Base-by-base conservation (phyloP, 1,140 invertebrate species). In the Temnothorax curvispinosus region DNA sequence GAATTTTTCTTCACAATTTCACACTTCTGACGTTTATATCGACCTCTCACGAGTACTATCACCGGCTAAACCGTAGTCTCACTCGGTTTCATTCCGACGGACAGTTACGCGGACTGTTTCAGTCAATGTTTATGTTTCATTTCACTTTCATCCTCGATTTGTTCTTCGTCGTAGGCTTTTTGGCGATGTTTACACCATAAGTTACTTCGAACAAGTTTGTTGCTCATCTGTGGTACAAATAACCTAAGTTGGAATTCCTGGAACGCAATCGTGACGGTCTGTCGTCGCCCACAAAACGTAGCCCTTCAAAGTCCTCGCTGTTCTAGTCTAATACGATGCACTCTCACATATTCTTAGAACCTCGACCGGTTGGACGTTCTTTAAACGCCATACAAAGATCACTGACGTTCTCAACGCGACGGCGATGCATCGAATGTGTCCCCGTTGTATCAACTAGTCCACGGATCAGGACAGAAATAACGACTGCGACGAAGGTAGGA, bases 41-140 rank as follows among this genome's bases (percentile, higher is more conserved):
- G 27, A 38, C n/a, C 7, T 60, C 15, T 56, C 27, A 52, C 35
- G 27, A 44, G 38, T 35, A 44, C 7, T 44, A 54, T 18, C 35
- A 74, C 27, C 8, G 41, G 8, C 15, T 84, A 84, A 84, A 74
- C 18, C 27, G n/a, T 58, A 35, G 13, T 38, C 13, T 75, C 41
- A 62, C 80, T 72, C 9, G 32, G 13, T 56, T 84, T 60, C 69
- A 74, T 84, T 27, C 69, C 80, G 80, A 84, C 80, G 80, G 69
- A 35, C 8, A 38, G 54, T 15, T 47, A 62, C 21, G 54, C 27
- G 15, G 15, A 50, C 18, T 74, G n/a, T 18, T 62, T n/a, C n/a
- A 38, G 38, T 58, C 41, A 38, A 18, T 50, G 47, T 74, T 8
- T 32, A 60, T 60, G 13, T 32, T 74, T 58, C 7, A 50, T 50